These are phyloP conservation scores for Dendrocincla fuliginosa DNA, from an alignment of 2,797 vertebrate species.

Conservation along the genomic window DNA sequence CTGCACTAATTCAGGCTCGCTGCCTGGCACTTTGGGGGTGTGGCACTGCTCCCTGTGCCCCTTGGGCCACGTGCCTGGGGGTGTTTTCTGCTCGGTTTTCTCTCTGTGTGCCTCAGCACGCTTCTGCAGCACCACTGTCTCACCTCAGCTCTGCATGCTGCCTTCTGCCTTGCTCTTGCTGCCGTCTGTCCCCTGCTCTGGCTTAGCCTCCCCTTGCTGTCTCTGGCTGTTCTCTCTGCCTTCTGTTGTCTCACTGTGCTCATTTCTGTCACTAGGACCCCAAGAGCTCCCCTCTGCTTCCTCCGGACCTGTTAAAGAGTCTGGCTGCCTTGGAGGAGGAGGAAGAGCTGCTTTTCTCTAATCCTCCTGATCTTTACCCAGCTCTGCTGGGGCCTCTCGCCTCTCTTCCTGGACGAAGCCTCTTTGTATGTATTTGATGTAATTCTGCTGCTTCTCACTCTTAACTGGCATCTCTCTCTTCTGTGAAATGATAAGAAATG, in stretches of 20 bases:
- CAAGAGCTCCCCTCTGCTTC: conserved; percentile 98
- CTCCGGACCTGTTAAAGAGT: conserved; percentile 99
- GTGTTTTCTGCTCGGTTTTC: background rate
- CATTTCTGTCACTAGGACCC: conserved; percentile 91
- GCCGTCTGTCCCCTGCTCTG: background rate
- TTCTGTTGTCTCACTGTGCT: conserved; percentile 77
- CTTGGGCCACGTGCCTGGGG: rapidly evolving
- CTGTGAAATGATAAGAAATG: conserved; percentile 36
- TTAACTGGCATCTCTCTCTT: conserved; percentile 69
- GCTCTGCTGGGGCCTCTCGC: conserved; percentile 95
- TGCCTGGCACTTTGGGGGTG: background rate
- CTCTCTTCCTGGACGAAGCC: conserved; percentile 95
- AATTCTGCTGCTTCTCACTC: conserved; percentile 74
- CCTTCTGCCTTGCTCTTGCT: background rate
- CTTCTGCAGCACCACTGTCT: background rate
- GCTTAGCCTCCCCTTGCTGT: background rate
- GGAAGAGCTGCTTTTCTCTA: conserved; percentile 98
- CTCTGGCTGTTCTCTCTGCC: conserved; percentile 50
- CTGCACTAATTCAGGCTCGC: background rate
- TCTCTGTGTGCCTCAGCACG: background rate
- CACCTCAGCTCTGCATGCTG: background rate
- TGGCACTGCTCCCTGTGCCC: rapidly evolving
- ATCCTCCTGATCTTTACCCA: conserved; percentile 99
- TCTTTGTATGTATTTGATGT: conserved; percentile 96
- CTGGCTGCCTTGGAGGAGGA: conserved; percentile 99